Conservation (phyloP, 2,888 invertebrate genomes). For the Sphecodes monilicornis region DNA sequence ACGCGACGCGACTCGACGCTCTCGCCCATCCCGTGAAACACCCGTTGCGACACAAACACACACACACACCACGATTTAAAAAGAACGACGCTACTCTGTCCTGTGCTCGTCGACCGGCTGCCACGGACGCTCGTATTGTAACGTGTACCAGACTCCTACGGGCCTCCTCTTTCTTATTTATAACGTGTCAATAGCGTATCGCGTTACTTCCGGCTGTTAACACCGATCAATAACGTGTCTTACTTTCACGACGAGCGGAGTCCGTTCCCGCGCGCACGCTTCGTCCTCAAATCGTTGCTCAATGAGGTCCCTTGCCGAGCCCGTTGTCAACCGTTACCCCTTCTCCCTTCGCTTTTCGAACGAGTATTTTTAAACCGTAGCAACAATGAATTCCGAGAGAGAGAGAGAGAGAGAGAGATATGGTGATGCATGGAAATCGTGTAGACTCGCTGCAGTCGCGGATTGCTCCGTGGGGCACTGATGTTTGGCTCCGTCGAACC, state of each 20-base stretch:
- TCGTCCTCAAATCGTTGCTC: conserved; percentile 7
- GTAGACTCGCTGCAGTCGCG: background rate
- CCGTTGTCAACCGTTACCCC: background rate
- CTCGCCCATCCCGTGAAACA: conserved; percentile 18
- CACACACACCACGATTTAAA: background rate
- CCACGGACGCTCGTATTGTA: background rate
- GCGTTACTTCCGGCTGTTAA: conserved; percentile 64
- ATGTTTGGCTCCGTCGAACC: background rate
- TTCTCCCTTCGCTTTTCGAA: background rate
- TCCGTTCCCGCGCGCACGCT: background rate
- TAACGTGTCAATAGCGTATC: conserved; percentile 62
- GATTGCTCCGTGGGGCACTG: background rate
- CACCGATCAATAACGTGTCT: conserved; percentile 56
- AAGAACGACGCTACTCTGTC: background rate
- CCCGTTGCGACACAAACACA: conserved; percentile 6
- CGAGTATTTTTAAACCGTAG: background rate
- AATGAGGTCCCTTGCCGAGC: background rate
- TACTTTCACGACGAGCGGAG: conserved; percentile 35
- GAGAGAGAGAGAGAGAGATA: background rate
- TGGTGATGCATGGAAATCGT: background rate
- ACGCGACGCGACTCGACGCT: conserved; percentile 9
- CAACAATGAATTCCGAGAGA: background rate
- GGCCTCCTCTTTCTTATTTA: conserved; percentile 44
- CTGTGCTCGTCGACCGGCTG: background rate
- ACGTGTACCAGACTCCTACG: background rate